Conservation (phyloP, 1,140 invertebrate species). For the Tetramorium parvispinum region DNA sequence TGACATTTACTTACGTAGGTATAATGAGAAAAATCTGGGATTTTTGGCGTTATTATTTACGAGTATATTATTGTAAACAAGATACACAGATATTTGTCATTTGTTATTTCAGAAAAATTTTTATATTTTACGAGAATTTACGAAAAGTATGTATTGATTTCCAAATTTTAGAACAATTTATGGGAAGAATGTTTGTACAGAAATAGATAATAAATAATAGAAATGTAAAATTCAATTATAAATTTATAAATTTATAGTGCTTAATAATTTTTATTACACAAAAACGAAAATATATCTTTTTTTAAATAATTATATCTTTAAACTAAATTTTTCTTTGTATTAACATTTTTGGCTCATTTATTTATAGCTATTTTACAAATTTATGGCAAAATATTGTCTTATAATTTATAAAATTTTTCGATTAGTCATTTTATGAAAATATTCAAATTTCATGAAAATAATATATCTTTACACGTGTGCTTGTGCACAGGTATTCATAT, state of each 20-base stretch:
- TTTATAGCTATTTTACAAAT: neutral
- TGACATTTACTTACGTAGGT: constrained; percentile 34
- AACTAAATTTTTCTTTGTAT: neutral
- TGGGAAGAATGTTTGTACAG: neutral
- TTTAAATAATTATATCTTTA: constrained; percentile 12
- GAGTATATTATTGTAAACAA: neutral
- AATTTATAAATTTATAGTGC: neutral
- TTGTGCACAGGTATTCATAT: neutral
- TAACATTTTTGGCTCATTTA: neutral
- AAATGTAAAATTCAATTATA: neutral
- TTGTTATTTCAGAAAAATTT: neutral
- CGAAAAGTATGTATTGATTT: too few species aligned
- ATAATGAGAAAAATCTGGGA: constrained; percentile 5
- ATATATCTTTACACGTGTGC: neutral
- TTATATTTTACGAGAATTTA: neutral
- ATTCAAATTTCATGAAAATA: neutral
- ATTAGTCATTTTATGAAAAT: neutral
- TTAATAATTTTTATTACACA: neutral
- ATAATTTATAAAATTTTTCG: neutral
- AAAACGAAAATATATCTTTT: too few species aligned
- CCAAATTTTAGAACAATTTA: neutral
- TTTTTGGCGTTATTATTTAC: neutral
- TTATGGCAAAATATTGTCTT: neutral
- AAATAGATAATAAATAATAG: neutral
- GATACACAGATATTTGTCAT: neutral